Conservation (phyloP, 2,113 vertebrate genomes). For the Empidonax traillii region DNA sequence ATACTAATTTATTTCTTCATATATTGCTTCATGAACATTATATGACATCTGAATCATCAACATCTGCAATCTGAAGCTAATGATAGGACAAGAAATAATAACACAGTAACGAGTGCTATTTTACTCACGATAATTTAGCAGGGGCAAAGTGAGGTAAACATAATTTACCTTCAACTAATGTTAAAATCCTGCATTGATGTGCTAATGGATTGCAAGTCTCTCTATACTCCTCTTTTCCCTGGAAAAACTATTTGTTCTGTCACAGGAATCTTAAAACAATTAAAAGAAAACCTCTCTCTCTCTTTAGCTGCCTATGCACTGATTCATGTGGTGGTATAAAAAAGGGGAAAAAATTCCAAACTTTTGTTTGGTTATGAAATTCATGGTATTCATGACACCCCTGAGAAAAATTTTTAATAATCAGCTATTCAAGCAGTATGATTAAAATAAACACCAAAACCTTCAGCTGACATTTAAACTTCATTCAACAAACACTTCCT, state of each 20-base stretch:
- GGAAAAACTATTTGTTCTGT: not conserved
- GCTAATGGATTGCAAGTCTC: not conserved
- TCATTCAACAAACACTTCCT: constrained; percentile 31
- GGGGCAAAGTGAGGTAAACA: not conserved
- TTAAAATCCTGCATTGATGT: not conserved
- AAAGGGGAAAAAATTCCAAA: not conserved
- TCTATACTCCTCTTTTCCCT: not conserved
- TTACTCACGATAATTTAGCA: not conserved
- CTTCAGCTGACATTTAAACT: constrained; percentile 11
- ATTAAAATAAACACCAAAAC: constrained; percentile 9
- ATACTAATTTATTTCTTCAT: not conserved
- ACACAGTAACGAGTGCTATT: not conserved
- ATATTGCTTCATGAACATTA: not conserved
- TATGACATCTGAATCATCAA: not conserved
- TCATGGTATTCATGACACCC: not conserved
- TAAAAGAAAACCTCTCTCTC: not conserved
- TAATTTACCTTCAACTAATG: not conserved
- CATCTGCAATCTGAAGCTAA: not conserved
- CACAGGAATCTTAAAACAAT: not conserved
- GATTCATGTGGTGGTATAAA: not conserved
- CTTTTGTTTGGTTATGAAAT: not conserved
- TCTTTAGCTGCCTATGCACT: not conserved
- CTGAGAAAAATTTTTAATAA: constrained; percentile 21
- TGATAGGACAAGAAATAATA: not conserved
- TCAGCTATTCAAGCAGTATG: not conserved